These are phyloP conservation scores for Sipha flava DNA, from an alignment of 1,140 invertebrate genomes.

Conservation along the genomic window DNA sequence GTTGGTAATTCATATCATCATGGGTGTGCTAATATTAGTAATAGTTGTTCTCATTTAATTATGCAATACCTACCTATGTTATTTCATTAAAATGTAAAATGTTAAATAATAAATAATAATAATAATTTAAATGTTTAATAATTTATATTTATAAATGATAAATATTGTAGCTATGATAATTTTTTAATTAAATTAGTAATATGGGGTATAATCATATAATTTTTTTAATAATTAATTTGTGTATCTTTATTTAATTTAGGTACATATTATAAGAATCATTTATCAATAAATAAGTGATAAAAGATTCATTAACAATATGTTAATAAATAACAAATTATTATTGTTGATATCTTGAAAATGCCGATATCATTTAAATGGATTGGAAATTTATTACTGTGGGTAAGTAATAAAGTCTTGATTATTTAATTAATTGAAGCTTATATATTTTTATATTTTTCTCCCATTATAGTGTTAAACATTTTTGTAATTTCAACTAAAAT, in stretches of 20 bases:
- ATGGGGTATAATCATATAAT: not conserved
- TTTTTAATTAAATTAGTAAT: not conserved
- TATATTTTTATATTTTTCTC: too few species aligned
- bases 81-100: too few species aligned
- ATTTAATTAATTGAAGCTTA: not conserved
- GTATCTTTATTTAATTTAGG: not conserved
- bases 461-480: too few species aligned
- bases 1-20: too few species aligned
- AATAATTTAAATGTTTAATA: too few species aligned
- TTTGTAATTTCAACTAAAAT: too few species aligned
- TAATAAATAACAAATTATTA: not conserved
- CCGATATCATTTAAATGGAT: constrained; percentile 28
- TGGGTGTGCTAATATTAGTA: too few species aligned
- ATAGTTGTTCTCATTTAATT: too few species aligned
- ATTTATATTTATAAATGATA: too few species aligned
- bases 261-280: not conserved
- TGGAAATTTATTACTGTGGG: constrained; percentile 19
- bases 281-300: not conserved
- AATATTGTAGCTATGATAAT: too few species aligned
- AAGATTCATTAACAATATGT: not conserved
- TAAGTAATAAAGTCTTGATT: not conserved
- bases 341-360: constrained; percentile 7
- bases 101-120: too few species aligned
- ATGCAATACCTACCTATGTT: too few species aligned
- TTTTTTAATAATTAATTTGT: not conserved